Base-by-base conservation (phyloP, 2,113 vertebrate genomes). In the Anarrhichthys ocellatus region DNA sequence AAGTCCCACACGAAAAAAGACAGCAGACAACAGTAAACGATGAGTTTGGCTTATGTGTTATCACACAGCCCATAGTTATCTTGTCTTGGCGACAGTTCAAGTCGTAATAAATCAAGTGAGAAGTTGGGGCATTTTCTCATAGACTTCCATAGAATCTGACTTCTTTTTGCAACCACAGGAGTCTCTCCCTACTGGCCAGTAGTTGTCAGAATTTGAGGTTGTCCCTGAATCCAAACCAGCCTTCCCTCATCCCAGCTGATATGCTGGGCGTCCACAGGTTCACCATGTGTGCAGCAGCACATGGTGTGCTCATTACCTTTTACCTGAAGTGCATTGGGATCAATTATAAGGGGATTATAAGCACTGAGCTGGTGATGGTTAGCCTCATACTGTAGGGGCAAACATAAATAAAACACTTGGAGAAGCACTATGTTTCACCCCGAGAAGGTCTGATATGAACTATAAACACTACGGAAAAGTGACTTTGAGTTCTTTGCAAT, bases 321-420 rank as follows among this genome's bases (percentile, higher is more conserved):
- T 65, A 80, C 59, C 65, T 85, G 66, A 42, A 50, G 44, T 68
- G 44, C 34, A 29, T 20, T 62, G 56, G 71, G 72, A 76, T 76
- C 58, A 62, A 80, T 48, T 75, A 80, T 75, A 84, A 71, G 6
- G 14, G 58, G 65, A 79, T 78, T 79, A 79, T 29, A 29, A 38
- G 18, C 48, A 29, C 66, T 64, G 42, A 64, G 24, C 52, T 56
- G 52, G 1, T 11, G 58, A 63, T 52, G n/a, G 1, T 13, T 42
- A 63, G 42, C 20, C 4, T 70, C 38, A 22, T 17, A 58, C 63
- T 81, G 62, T 46, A 42, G 48, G 29, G 42, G 27, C 27, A 66
- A 67, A 44, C 4, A 56, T 32, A 10, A 54, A 80, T 27, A 58
- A 38, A 38, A 38, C 29, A 32, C 2, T 1, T 9, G 24, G 32